phyloP scores from a whole-genome alignment of 1,140 invertebrate species.

The Lithobius niger region DNA sequence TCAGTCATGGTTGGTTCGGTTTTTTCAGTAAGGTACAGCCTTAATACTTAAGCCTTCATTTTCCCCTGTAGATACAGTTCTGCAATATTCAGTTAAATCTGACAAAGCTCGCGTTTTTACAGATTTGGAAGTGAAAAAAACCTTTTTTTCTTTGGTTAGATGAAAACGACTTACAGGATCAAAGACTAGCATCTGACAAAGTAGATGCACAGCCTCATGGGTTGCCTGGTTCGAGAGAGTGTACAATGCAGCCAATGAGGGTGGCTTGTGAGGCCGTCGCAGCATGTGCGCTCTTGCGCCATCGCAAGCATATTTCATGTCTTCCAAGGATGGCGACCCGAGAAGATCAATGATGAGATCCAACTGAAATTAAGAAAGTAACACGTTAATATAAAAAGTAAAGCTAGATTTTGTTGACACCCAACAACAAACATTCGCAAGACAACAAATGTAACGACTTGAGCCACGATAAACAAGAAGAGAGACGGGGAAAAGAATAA shows the following conservation, averaged over 20 bases:
- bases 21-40: too few relatives aligned
- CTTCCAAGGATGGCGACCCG: constrained; percentile 88
- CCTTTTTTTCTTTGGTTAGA: too few relatives aligned
- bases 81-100: too few relatives aligned
- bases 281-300: constrained; percentile 88
- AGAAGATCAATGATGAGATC: constrained; percentile 94
- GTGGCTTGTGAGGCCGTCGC: constrained; percentile 69
- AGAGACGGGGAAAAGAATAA: neutral
- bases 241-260: constrained; percentile 79
- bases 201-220: constrained; percentile 91
- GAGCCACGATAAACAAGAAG: neutral
- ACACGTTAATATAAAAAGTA: constrained; percentile 1
- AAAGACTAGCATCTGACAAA: constrained; percentile 96
- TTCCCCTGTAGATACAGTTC: too few relatives aligned
- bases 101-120: too few relatives aligned
- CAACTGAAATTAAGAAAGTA: constrained; percentile 44
- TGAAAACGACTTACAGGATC: constrained; percentile 75
- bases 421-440: neutral
- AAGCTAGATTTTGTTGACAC: neutral
- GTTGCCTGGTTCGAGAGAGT: constrained; percentile 82
- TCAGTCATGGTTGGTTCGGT: too few relatives aligned
- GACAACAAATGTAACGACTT: constrained; percentile 8
- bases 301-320: constrained; percentile 92
- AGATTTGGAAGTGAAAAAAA: too few relatives aligned
- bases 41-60: too few relatives aligned